Evolutionary conservation across 2,888 invertebrate species (phyloP), one percentile per base, ranked within the genome.

Genomic region (Mythimna ferrago): DNA sequence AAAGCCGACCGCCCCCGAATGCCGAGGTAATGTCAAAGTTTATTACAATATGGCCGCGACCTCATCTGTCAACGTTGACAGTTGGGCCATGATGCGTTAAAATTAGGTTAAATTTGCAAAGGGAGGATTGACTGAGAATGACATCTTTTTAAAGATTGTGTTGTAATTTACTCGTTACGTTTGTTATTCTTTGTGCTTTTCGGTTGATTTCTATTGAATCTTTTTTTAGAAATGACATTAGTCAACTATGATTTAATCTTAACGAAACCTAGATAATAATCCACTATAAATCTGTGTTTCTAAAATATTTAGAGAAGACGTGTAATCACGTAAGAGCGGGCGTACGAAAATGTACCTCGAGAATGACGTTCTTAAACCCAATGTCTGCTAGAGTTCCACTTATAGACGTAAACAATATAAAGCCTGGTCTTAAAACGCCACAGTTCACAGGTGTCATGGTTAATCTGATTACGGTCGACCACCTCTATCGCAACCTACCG

Each of bases 1-100:
- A 89, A 90, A 90, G 82, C 57, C 82, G 73, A 82, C 53, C 53
- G 66, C 73, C 66, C 68, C 78, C 80, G 69, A 78, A 65, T 14
- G 64, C n/a, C 63, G 61, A 61, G 41, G 60, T 65, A 80, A 82
- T 82, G 80, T 73, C 80, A 80, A 73, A 80, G 64, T 80, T 73
- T 60, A 81, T 64, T 66, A 38, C 38, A 66, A 48, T 44, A 76
- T 64, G 80, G 73, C 58, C 16, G 48, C 56, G 78, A 66, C 80
- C 78, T 80, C 69, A 82, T 78, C 80, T 82, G 79, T 82, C 82
- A 78, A 60, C 51, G n/a, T 73, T 79, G 71, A 71, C 77, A 77
- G 60, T 26, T 64, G 32, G 7, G 51, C 35, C 51, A 76, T 11
- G 66, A 11, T 14, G 19, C 11, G 48, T 21, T 35, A 44, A 26